Conservation (phyloP, 2,888 invertebrate species). For the Chrysolina oricalcia region DNA sequence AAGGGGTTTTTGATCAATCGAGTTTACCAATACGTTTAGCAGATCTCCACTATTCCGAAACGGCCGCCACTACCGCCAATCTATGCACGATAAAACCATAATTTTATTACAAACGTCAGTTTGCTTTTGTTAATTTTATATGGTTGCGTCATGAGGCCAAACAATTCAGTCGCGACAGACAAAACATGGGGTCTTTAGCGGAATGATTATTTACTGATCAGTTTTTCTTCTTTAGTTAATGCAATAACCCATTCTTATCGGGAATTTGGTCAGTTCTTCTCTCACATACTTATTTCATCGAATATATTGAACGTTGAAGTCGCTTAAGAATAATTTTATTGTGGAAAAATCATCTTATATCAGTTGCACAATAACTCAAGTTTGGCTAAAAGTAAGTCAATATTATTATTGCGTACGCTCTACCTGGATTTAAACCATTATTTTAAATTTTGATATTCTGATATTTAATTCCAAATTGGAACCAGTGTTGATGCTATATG, state of each 20-base stretch:
- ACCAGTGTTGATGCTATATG: no score
- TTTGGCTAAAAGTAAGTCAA: no score
- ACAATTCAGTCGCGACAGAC: neutral
- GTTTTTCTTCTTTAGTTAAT: neutral
- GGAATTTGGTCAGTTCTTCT: no score
- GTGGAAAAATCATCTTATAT: no score
- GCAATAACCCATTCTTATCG: neutral
- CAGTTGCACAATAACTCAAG: no score
- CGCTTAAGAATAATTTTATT: no score
- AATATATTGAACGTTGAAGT: no score
- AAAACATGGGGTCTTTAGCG: neutral
- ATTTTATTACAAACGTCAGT: conserved; percentile 66
- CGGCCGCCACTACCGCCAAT: conserved; percentile 66
- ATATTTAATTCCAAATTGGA: no score
- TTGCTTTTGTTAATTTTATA: conserved; percentile 45
- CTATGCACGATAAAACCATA: conserved; percentile 69
- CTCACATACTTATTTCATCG: no score
- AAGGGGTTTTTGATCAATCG: conserved; percentile 48
- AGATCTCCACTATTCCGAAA: conserved; percentile 45
- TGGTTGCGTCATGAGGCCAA: conserved; percentile 31
- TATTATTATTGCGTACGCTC: no score
- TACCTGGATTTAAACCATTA: no score
- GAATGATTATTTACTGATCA: neutral
- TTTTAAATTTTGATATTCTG: no score
- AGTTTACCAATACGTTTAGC: conserved; percentile 42